Evolutionary conservation across 1,140 invertebrate species (phyloP), one percentile per base, ranked within the genome.

Genomic region (Magallana gigas): DNA sequence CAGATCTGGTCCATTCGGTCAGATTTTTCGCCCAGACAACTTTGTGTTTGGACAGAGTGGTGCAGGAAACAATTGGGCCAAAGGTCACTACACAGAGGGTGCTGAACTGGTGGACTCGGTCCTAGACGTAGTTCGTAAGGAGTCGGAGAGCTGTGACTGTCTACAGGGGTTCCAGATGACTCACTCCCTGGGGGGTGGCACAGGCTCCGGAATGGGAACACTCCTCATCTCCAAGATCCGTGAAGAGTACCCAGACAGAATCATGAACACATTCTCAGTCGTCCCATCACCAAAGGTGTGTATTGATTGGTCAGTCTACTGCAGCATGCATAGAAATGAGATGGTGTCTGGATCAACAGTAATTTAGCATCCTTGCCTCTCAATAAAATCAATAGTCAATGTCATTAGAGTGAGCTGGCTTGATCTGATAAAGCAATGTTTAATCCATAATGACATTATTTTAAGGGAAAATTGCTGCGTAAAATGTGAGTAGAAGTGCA

Each of bases 181-280:
- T 96, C 93, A 59, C 97, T 98, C 95, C 57, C 97, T 98, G 0
- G 96, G 96, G 29, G 93, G 93, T 11, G 93, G 93, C 36, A 93
- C 93, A 9, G 93, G 93, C 4, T 93, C 93, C 4, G 93, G 96
- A 57, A 96, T 96, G 95, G 96, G 96, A 76, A 96, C 96, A 11
- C 93, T 96, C 9, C 92, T 96, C 56, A 96, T 96, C 58, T 95
- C 95, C 36, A 96, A 96, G 89, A 96, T 96, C 71, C 93, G 96
- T 23, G 96, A 96, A 91, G 96, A 96, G 91, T 96, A 95, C 91
- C 96, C 98, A 6, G 98, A 98, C 95, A 96, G 98, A 94, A 98
- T 98, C 87, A 98, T 98, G 96, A 97, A 97, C 93, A 97, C 97
- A 56, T 98, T 97, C 94, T 98, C 97, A 2, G 97, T 98, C 76